These are phyloP conservation scores for Erebia aethiops DNA, from an alignment of 2,888 invertebrate species.

Conservation along the genomic window DNA sequence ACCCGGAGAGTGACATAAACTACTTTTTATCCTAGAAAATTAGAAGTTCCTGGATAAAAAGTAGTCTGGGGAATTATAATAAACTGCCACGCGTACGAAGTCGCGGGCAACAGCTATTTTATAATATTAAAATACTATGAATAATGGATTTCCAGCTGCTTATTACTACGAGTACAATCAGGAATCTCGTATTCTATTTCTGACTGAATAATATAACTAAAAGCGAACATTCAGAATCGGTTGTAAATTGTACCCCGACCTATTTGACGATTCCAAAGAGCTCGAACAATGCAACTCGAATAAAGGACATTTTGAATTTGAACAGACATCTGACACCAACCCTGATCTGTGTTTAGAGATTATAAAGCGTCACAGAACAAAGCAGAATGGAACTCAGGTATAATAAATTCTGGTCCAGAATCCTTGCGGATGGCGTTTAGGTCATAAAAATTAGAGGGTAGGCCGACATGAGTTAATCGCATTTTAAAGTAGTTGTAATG, in stretches of 20 bases:
- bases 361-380: conserved; percentile 47
- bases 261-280: background rate
- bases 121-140: too few species aligned
- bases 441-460: conserved; percentile 8
- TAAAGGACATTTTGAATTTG: conserved; percentile 23
- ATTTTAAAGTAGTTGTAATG: conserved; percentile 38
- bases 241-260: background rate
- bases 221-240: too few species aligned
- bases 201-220: too few species aligned
- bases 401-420: conserved; percentile 57
- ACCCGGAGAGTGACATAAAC: too few species aligned
- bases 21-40: too few species aligned
- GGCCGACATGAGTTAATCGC: conserved; percentile 42
- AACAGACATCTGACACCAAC: conserved; percentile 41
- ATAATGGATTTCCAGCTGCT: too few species aligned
- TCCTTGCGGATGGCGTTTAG: conserved; percentile 49
- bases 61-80: too few species aligned
- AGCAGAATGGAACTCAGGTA: conserved; percentile 46
- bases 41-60: too few species aligned
- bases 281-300: background rate
- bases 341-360: conserved; percentile 48
- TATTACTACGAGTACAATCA: too few species aligned
- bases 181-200: too few species aligned
- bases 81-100: too few species aligned
- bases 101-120: too few species aligned